Base-by-base conservation (phyloP, 2,113 vertebrate genomes). In the Uria lomvia region DNA sequence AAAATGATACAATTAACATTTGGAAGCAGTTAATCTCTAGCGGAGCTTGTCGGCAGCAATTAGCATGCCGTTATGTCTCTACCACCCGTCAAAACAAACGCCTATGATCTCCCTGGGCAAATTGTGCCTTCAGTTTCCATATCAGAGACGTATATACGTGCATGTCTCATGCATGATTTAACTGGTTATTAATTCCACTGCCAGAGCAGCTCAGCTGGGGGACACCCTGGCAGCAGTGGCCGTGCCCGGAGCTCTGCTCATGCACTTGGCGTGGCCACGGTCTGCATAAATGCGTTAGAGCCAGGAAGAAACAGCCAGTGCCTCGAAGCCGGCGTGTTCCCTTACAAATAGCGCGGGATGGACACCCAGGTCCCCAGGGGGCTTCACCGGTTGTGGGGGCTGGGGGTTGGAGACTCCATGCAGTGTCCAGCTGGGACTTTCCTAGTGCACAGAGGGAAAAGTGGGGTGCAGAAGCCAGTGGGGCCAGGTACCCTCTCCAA, bases 1-100 rank as follows among this genome's bases (percentile, higher is more conserved):
- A 12, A 36, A 68, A 53, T 0, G 7, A 52, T 8, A 34, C 68
- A n/a, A 81, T 84, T 66, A 94, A 82, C 73, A 56, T 77, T 80
- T 66, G 87, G 43, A 90, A 87, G 76, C 40, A 24, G 62, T 63
- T 94, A 42, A 83, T 90, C 81, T 82, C 85, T 74, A 27, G 43
- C 2, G 5, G 90, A 81, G 59, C 45, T 90, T 53, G 56, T 92
- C 94, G 74, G 73, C 68, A 63, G 56, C 9, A 19, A 80, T 92
- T 85, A 90, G 78, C 68, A 34, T 3, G 5, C 70, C 1, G 9
- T 42, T 74, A 14, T 9, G 15, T 81, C 70, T 73, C 59, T 36
- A 43, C 50, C 29, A 19, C 36, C 53, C 21, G 1, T 66, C 73
- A 45, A 77, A 84, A 52, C 66, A 59, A 90, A 62, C 0, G 3